Conservation (phyloP, 2,888 invertebrate genomes). For the Brassicogethes aeneus region DNA sequence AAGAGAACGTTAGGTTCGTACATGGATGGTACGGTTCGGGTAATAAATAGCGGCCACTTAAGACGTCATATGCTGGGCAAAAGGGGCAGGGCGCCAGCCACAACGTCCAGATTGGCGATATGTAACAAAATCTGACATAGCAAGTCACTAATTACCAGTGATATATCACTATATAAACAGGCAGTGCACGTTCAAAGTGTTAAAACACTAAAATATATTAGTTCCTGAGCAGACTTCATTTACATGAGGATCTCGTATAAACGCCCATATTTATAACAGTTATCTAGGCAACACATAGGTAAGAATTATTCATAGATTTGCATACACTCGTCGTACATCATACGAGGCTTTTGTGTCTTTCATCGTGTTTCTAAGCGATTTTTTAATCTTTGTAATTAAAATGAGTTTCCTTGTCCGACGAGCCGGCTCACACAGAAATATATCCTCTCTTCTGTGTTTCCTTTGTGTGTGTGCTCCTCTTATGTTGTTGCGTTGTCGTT, state of each 20-base stretch:
- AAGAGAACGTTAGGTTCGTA: constrained; percentile 18
- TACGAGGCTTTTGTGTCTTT: constrained; percentile 35
- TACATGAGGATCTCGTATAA: constrained; percentile 30
- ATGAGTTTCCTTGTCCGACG: constrained; percentile 31
- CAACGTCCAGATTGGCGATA: constrained; percentile 33
- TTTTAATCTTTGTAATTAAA: constrained; percentile 41
- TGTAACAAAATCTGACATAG: constrained; percentile 37
- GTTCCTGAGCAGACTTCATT: constrained; percentile 35
- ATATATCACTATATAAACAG: constrained; percentile 41
- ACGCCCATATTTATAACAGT: constrained; percentile 37
- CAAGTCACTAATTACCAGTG: constrained; percentile 40
- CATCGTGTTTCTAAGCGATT: constrained; percentile 35
- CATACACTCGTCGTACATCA: constrained; percentile 34
- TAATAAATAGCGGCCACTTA: constrained; percentile 36
- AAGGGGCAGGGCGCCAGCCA: constrained; percentile 31
- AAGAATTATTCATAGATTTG: constrained; percentile 38
- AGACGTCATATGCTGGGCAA: constrained; percentile 31
- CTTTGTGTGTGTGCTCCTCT: constrained; percentile 1
- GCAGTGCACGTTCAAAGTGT: constrained; percentile 32
- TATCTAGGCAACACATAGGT: constrained; percentile 36
- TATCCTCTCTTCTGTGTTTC: not conserved
- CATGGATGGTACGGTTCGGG: constrained; percentile 28
- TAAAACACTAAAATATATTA: constrained; percentile 41
- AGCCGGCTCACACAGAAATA: not conserved
- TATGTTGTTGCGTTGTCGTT: constrained; percentile 9